Base-by-base conservation (phyloP, 2,797 vertebrate genomes). In the Gallirallus australis region DNA sequence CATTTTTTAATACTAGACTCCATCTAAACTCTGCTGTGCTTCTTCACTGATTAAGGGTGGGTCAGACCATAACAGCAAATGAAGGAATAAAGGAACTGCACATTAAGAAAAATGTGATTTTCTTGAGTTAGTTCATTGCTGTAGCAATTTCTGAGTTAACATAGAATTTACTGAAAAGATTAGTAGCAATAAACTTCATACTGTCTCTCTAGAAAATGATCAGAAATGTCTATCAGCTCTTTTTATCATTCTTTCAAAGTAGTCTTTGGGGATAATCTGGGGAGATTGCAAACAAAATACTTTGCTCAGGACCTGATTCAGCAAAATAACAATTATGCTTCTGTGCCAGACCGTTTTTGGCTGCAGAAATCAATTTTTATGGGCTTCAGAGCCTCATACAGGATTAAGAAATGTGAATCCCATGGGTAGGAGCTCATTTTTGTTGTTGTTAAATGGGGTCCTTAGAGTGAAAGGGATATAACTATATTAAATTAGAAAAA, bases 401-500 rank as follows among this genome's bases (percentile, higher is more conserved):
- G 63, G 81, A 86, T 93, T 97, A 69, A 86, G 83, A 92, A 96
- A 92, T 1, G 2, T 77, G 75, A 50, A 75, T 92, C 80, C 35
- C 90, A 45, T 45, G 90, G 63, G 83, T 50, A 85, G 48, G 48
- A 76, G 28, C 57, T 96, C 5, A 15, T 77, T 96, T 95, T 90
- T 93, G 37, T 68, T 93, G 63, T 75, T 86, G 73, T 86, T 94
- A 90, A 94, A 92, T 95, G 61, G 85, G 59, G 50, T 87, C 83
- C 82, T 95, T 90, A 28, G 80, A 82, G 82, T 93, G 73, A 95
- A 95, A 96, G 75, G 35, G 56, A 69, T 96, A 80, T 68, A 87
- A 69, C 60, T 92, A 53, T 79, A 93, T 90, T 90, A 75, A 89
- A 95, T 94, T 91, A 95, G 91, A 77, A 89, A 84, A 94, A 75